Evolutionary conservation across 2,797 vertebrate species (phyloP).

Genomic region (Antennarius maculatus): DNA sequence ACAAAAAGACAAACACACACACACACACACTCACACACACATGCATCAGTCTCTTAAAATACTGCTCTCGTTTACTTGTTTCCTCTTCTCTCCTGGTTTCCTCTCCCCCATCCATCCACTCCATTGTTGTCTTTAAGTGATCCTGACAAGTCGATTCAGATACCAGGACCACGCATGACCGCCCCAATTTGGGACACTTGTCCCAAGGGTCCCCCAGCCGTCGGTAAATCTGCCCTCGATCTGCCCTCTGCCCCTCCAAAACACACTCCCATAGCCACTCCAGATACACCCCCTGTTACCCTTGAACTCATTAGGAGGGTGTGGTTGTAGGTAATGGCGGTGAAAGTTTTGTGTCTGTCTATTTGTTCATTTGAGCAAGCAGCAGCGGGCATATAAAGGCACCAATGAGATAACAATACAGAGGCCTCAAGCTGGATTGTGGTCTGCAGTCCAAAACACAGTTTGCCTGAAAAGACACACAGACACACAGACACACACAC

Average conservation of each 20-base stretch:
- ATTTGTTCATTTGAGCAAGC: conserved; percentile 29
- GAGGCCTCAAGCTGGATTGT: conserved; percentile 63
- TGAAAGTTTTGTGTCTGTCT: conserved; percentile 49
- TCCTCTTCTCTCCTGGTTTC: conserved; percentile 20
- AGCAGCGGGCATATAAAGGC: conserved; percentile 54
- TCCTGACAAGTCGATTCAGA: conserved; percentile 83
- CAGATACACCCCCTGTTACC: conserved; percentile 41
- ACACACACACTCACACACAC: not conserved
- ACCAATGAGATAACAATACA: conserved; percentile 71
- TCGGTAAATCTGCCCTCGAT: conserved; percentile 53
- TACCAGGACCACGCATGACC: conserved; percentile 72
- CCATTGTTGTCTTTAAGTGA: conserved; percentile 85
- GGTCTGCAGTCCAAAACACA: conserved; percentile 59
- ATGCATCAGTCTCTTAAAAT: conserved; percentile 32
- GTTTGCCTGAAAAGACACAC: conserved; percentile 50
- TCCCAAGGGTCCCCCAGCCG: conserved; percentile 52
- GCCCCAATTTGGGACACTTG: conserved; percentile 64
- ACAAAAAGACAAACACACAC: too few relatives aligned
- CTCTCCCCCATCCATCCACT: conserved; percentile 25
- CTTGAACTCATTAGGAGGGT: conserved; percentile 58
- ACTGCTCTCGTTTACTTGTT: conserved; percentile 9
- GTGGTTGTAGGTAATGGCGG: conserved; percentile 50
- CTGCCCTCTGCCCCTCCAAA: conserved; percentile 21
- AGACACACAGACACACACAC: not conserved
- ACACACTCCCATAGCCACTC: conserved; percentile 37